These are phyloP conservation scores for Phalacrocorax pelagicus DNA, from an alignment of 2,113 vertebrate species.

Conservation along the genomic window DNA sequence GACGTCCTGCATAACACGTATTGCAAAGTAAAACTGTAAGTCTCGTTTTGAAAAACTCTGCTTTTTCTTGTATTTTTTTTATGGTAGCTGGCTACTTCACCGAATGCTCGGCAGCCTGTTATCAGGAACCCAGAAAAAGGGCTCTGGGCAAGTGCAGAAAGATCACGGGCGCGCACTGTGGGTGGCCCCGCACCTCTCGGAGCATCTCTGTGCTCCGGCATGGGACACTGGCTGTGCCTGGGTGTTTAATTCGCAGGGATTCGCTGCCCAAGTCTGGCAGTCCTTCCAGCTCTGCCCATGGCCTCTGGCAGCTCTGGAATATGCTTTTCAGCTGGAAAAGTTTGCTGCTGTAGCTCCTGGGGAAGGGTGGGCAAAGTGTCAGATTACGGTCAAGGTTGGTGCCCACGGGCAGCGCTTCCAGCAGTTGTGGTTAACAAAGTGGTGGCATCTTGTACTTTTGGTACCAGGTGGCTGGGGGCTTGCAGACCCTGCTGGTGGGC, in stretches of 20 bases:
- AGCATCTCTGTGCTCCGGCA: not conserved
- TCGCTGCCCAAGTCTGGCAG: not conserved
- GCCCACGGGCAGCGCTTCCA: fast-evolving
- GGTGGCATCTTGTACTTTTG: not conserved
- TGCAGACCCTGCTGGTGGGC: not conserved
- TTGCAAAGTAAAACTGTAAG: fast-evolving
- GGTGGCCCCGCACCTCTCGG: not conserved
- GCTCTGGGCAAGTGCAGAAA: not conserved
- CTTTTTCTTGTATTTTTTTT: fast-evolving
- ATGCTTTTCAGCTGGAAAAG: not conserved
- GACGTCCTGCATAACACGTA: fast-evolving
- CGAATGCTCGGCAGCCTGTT: not conserved
- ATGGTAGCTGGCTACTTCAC: not conserved
- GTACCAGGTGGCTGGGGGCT: not conserved
- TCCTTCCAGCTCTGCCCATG: not conserved
- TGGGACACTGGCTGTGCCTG: not conserved
- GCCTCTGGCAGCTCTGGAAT: not conserved
- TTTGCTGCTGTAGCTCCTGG: not conserved
- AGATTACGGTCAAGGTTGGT: not conserved
- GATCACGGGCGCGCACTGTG: fast-evolving
- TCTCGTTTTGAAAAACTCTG: not conserved
- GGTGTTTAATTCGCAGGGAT: not conserved
- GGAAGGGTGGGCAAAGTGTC: not conserved
- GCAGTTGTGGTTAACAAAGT: not conserved
- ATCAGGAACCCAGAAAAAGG: not conserved